phyloP scores from a whole-genome alignment of 2,797 vertebrate species.

The Oryzias sinensis region DNA sequence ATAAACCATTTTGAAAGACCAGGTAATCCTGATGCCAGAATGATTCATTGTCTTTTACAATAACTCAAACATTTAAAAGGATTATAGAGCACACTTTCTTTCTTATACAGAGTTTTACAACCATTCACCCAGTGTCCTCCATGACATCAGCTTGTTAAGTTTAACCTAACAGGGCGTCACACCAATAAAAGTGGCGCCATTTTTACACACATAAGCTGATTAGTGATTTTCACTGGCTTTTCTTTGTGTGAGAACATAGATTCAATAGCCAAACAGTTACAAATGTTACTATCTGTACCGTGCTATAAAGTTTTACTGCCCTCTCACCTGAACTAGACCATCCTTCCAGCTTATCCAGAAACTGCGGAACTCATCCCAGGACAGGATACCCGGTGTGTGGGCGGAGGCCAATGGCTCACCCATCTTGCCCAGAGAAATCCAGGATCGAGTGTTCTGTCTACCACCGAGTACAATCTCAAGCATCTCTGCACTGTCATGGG shows the following conservation, averaged over 20 bases:
- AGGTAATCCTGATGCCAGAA: conserved; percentile 29
- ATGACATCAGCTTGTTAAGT: conserved; percentile 58
- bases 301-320: too few species aligned
- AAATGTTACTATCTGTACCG: neutral
- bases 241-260: conserved; percentile 14
- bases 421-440: conserved; percentile 91
- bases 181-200: conserved; percentile 64
- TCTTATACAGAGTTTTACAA: conserved; percentile 35
- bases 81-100: conserved; percentile 41
- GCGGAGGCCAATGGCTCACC: conserved; percentile 82
- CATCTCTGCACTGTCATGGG: conserved; percentile 89
- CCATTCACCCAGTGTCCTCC: conserved; percentile 44
- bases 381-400: conserved; percentile 84
- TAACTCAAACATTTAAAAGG: conserved; percentile 39
- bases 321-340: conserved; percentile 83
- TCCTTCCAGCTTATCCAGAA: conserved; percentile 94
- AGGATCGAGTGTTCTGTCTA: conserved; percentile 86
- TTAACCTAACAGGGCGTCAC: conserved; percentile 60
- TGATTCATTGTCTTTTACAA: conserved; percentile 48
- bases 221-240: conserved; percentile 13
- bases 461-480: conserved; percentile 89
- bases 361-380: conserved; percentile 93
- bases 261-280: conserved; percentile 9
- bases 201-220: conserved; percentile 49
- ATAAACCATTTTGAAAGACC: conserved; percentile 29